Conservation (phyloP, 53 echinoderm and acorn worm species). For the Hippasteria phrygiana region DNA sequence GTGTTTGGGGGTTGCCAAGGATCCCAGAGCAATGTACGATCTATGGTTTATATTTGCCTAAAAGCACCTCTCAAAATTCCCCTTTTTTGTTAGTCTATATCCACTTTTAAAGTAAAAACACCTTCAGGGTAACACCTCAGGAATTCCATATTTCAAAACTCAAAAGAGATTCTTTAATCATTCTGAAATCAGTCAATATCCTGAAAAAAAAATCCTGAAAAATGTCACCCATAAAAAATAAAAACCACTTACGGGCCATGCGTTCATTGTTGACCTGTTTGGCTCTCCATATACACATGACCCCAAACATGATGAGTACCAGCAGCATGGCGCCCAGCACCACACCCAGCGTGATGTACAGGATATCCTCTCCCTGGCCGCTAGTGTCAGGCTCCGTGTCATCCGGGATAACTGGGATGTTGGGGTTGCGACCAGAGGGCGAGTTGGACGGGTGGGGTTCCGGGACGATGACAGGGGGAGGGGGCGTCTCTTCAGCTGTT, state of each 20-base stretch:
- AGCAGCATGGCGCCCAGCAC: conserved; percentile 93
- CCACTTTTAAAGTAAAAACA: too few relatives aligned
- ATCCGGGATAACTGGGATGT: conserved; percentile 54
- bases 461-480: conserved; percentile 77
- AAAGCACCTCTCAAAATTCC: too few relatives aligned
- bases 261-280: conserved; percentile 84
- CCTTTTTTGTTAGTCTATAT: too few relatives aligned
- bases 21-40: too few relatives aligned
- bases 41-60: too few relatives aligned
- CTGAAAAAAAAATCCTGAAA: background rate
- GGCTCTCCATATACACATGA: conserved; percentile 96
- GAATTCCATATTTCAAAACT: too few relatives aligned
- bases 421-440: background rate
- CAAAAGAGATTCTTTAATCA: too few relatives aligned
- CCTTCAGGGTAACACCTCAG: too few relatives aligned
- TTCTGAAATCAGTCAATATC: background rate
- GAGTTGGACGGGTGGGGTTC: conserved; percentile 51
- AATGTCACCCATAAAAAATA: background rate
- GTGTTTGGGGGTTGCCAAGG: too few relatives aligned
- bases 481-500: conserved; percentile 77
- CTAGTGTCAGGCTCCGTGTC: conserved; percentile 61
- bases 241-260: conserved; percentile 36
- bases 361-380: conserved; percentile 75
- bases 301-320: conserved; percentile 90
- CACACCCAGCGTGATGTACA: conserved; percentile 93